Conservation (phyloP, 2,888 invertebrate species). For the Hanleya hanleyi region DNA sequence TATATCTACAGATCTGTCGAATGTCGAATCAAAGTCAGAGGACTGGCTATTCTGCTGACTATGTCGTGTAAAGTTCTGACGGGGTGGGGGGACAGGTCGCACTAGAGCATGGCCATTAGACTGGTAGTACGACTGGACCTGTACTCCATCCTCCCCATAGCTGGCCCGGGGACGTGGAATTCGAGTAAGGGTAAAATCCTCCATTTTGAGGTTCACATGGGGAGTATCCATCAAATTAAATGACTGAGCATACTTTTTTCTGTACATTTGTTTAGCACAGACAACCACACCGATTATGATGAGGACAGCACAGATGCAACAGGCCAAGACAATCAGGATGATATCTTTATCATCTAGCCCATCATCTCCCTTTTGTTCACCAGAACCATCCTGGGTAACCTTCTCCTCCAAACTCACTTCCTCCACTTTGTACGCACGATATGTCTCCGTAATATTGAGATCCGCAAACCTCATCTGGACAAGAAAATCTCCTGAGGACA, state of each 20-base stretch:
- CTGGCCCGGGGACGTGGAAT: slow-evolving; percentile 51
- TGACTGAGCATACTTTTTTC: slow-evolving; percentile 47
- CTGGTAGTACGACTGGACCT: slow-evolving; percentile 26
- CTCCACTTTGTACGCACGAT: not conserved
- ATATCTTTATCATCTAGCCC: slow-evolving; percentile 49
- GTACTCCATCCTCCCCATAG: slow-evolving; percentile 44
- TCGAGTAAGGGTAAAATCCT: slow-evolving; percentile 56
- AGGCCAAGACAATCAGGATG: slow-evolving; percentile 54
- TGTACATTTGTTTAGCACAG: slow-evolving; percentile 49
- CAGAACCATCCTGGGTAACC: not conserved
- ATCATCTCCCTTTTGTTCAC: slow-evolving; percentile 29
- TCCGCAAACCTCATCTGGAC: not conserved
- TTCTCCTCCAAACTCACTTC: not conserved
- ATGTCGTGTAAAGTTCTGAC: not conserved
- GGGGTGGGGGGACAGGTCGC: not conserved
- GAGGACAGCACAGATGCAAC: slow-evolving; percentile 47
- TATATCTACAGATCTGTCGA: not conserved
- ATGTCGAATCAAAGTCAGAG: not conserved
- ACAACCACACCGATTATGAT: slow-evolving; percentile 45
- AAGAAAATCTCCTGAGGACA: not conserved
- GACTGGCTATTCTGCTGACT: not conserved
- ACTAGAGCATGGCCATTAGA: not conserved
- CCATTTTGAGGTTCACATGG: slow-evolving; percentile 48
- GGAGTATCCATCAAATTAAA: slow-evolving; percentile 54
- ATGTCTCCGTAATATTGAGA: not conserved